Evolutionary conservation across 1,140 invertebrate species (phyloP), one percentile per base, ranked within the genome.

Genomic region (Pseudomyrmex concolor): DNA sequence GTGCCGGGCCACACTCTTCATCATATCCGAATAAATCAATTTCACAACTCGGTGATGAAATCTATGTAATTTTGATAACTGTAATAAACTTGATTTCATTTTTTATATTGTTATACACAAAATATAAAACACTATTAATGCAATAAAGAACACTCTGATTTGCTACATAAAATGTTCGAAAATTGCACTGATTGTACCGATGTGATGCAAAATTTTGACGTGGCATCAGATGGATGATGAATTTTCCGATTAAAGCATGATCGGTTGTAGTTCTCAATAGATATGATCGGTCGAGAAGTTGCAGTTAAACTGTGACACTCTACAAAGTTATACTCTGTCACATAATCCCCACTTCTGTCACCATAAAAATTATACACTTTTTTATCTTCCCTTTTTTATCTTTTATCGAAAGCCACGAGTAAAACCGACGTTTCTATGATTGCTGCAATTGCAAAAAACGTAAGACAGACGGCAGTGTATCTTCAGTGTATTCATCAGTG

Each of bases 1-100:
- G 59, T 59, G 13, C 55, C 45, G 12, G 73, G 67, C 77, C 76
- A 84, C 25, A 84, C n/a, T 77, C 5, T 7, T 77, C 62, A 67
- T 67, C 34, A n/a, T 15, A n/a, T 7, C 4, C 17, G 15, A 59
- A 68, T 45, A 50, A 50, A 7, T 68, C 3, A 19, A 3, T 13
- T n/a, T 34, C 34, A 34, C 34, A 0, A 7, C 5, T 34, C 5
- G 34, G 5, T 0, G 34, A 0, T 34, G 34, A 34, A 34, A 34
- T 34, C 34, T 34, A 34, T 34, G 34, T 34, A 0, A 34, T 34
- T 34, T 34, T 71, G 17, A 34, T 34, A 34, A 70, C 70, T n/a
- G 12, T 43, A 19, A n/a, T 9, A n/a, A n/a, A 9, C 12, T 57
- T 10, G 43, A 1, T 0, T 1, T 7, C 67, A 5, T 34, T 54